Base-by-base conservation (phyloP, 2,797 vertebrate species). In the Notolepis coatsorum region DNA sequence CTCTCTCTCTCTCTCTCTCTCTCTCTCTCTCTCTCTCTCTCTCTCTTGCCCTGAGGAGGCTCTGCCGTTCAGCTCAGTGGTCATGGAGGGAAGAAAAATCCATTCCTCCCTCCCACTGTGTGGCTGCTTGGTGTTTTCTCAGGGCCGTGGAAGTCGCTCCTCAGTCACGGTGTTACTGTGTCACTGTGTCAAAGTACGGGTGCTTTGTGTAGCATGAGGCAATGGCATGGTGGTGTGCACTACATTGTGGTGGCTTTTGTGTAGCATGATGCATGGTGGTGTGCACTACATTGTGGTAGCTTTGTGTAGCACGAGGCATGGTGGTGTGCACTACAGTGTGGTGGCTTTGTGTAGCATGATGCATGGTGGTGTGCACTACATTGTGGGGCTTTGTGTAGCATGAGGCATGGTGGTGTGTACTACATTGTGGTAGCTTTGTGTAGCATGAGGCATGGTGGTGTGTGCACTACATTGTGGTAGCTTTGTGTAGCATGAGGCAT, bases 91-190 rank as follows among this genome's bases (percentile, higher is more conserved):
- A 17, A n/a, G 15, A 71, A 71, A 79, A 77, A 79, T 72, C 47
- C 31, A 66, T 80, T 71, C 21, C 61, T 71, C 27, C 42, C 64
- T 61, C 27, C 42, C 64, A 62, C 35, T 53, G 59, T 69, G 70
- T 71, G 65, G 25, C 30, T 35, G 58, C 65, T 35, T 41, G 15
- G 25, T 35, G 12, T 71, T 77, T 82, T n/a, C 6, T 3, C 75
- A 77, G 8, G 46, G 54, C 39, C 10, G 12, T 45, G 17, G 10
- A 57, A 61, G 81, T 75, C 4, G 21, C 54, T 57, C 51, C 33
- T 37, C 67, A 65, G 69, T 82, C 71, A 81, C 61, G 79, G 60
- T 84, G 80, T 78, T 74, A 83, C 79, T 83, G 71, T 88, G 86
- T 88, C 73, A 87, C 70, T 73, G 81, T 85, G 79, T 78, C 73